These are phyloP conservation scores for Festucalex cinctus DNA, from an alignment of 2,113 vertebrate species.

Conservation along the genomic window DNA sequence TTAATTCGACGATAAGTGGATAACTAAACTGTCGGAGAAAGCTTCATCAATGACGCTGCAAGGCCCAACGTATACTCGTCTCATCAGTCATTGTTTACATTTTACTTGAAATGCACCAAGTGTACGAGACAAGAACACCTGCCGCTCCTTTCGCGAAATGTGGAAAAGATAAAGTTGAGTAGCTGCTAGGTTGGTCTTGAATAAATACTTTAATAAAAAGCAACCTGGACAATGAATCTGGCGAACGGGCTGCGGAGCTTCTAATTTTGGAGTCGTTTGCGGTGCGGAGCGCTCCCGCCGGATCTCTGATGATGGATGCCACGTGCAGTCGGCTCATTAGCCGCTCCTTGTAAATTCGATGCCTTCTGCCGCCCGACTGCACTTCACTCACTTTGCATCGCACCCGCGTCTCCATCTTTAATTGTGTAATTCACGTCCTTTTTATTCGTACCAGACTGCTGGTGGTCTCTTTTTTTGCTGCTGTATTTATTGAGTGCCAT, in stretches of 20 bases:
- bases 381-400: slow-evolving; percentile 21
- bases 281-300: background rate
- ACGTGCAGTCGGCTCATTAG: slow-evolving; percentile 25
- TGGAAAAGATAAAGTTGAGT: slow-evolving; percentile 28
- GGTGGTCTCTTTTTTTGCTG: slow-evolving; percentile 47
- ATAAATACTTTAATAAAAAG: slow-evolving; percentile 27
- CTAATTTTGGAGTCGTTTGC: slow-evolving; percentile 4
- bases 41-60: slow-evolving; percentile 54
- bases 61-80: slow-evolving; percentile 38
- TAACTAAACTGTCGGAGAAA: slow-evolving; percentile 49
- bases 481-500: slow-evolving; percentile 63
- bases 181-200: slow-evolving; percentile 23
- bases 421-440: slow-evolving; percentile 13
- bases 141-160: slow-evolving; percentile 27
- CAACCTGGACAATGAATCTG: slow-evolving; percentile 17
- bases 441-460: slow-evolving; percentile 26
- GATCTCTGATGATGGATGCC: slow-evolving; percentile 31
- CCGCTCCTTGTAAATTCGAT: slow-evolving; percentile 30
- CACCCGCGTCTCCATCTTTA: slow-evolving; percentile 19
- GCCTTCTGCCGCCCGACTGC: slow-evolving; percentile 9
- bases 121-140: slow-evolving; percentile 47
- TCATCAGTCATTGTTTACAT: slow-evolving; percentile 70
- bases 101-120: slow-evolving; percentile 61
- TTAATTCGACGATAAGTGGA: slow-evolving; percentile 59
- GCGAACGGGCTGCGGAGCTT: slow-evolving; percentile 14